phyloP scores from a whole-genome alignment of 2,113 vertebrate genomes.

The Ictalurus punctatus region DNA sequence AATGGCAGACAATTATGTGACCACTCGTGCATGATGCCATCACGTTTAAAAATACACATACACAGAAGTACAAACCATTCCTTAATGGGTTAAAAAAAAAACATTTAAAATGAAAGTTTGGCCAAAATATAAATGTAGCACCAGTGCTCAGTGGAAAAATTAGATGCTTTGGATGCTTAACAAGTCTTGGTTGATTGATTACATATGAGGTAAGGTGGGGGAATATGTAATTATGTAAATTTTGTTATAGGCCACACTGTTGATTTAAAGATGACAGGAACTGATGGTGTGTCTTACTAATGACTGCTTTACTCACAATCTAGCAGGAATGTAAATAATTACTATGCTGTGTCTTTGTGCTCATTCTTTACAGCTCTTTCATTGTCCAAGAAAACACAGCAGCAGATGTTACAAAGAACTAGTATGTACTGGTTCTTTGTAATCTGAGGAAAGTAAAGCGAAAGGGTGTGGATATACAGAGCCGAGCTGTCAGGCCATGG shows the following conservation, averaged over 20 bases:
- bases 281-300: neutral
- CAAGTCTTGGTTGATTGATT: neutral
- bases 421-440: neutral
- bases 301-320: neutral
- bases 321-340: slow-evolving; percentile 14
- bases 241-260: neutral
- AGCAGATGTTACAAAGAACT: slow-evolving; percentile 7
- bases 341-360: neutral
- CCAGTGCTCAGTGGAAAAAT: neutral
- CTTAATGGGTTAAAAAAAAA: neutral
- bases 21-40: neutral
- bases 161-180: neutral
- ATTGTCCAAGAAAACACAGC: slow-evolving; percentile 1
- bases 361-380: neutral
- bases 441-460: neutral
- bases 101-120: neutral
- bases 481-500: neutral
- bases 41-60: neutral
- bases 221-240: slow-evolving; percentile 4
- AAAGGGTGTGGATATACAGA: slow-evolving; percentile 6
- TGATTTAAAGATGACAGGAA: slow-evolving; percentile 4
- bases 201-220: neutral
- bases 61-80: neutral
- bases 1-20: neutral
- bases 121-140: neutral